Evolutionary conservation across 1,140 invertebrate species (phyloP), one percentile per base, ranked within the genome.

Genomic region (Penaeus indicus): DNA sequence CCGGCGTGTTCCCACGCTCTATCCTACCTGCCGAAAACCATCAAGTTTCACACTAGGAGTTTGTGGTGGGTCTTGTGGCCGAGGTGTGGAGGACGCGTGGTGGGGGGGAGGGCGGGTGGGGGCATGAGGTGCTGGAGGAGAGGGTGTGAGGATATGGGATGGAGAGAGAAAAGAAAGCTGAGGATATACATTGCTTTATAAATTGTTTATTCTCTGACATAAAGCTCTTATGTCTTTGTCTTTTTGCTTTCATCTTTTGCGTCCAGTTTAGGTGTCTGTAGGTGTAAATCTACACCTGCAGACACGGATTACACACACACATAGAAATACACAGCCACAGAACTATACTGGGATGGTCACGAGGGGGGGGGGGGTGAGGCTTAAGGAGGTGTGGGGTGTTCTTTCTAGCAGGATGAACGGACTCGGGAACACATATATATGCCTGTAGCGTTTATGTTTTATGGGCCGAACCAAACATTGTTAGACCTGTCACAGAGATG

Each of bases 41-140:
- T 72, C 83, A 72, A 47, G 67, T 72, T 84, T 84, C 83, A 84
- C 83, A 84, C 83, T 72, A 72, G 64, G 38, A 42, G 27, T 47
- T 27, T 84, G 83, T 84, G 83, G 83, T 54, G 38, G 60, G 22
- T 60, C 54, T 54, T 54, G 54, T 54, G 54, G 54, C 54, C 54
- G 54, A 54, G 54, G 54, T 54, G 54, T 54, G 54, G 54, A 54
- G 54, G 54, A 54, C 54, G 54, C 54, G 38, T 54, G 83, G 83
- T 60, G 64, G 69, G 25, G 18, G 79, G 62, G 16, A 8, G 25
- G 18, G 80, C 11, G 32, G 18, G 63, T 19, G 75, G 19, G 61
- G 3, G 27, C 78, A 27, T 64, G 78, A 61, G 75, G 54, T 77
- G 84, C 60, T 13, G 1, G 47, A 13, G 47, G 47, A 13, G 47